Conservation (phyloP, 2,888 invertebrate genomes). For the Apamea anceps region DNA sequence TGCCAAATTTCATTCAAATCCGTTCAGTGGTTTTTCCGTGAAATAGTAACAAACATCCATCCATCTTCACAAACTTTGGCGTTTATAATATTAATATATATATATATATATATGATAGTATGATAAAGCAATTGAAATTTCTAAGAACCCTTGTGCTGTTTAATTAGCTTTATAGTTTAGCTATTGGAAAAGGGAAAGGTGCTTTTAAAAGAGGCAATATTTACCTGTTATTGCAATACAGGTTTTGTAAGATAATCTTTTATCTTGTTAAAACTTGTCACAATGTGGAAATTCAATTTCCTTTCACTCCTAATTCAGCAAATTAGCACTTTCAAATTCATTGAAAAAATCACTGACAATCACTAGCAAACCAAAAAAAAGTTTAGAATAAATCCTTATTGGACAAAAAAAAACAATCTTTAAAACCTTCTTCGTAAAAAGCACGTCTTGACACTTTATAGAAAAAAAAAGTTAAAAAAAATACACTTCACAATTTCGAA, state of each 20-base stretch:
- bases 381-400: not conserved
- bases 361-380: slow-evolving; percentile 4
- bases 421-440: slow-evolving; percentile 24
- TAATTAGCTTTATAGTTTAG: not conserved
- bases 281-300: not conserved
- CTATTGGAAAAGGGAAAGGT: not conserved
- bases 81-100: too few relatives aligned
- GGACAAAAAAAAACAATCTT: not conserved
- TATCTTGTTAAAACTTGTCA: not conserved
- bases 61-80: too few relatives aligned
- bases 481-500: slow-evolving; percentile 42
- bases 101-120: too few relatives aligned
- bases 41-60: too few relatives aligned
- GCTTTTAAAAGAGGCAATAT: not conserved
- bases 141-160: not conserved
- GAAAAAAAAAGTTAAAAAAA: slow-evolving; percentile 13
- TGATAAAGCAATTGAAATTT: not conserved
- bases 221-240: not conserved
- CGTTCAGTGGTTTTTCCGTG: too few relatives aligned
- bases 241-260: not conserved
- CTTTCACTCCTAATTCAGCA: not conserved
- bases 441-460: slow-evolving; percentile 25
- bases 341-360: not conserved
- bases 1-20: too few relatives aligned
- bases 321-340: not conserved